These are phyloP conservation scores for Takifugu ocellatus DNA, from an alignment of 2,797 vertebrate genomes.

Conservation along the genomic window DNA sequence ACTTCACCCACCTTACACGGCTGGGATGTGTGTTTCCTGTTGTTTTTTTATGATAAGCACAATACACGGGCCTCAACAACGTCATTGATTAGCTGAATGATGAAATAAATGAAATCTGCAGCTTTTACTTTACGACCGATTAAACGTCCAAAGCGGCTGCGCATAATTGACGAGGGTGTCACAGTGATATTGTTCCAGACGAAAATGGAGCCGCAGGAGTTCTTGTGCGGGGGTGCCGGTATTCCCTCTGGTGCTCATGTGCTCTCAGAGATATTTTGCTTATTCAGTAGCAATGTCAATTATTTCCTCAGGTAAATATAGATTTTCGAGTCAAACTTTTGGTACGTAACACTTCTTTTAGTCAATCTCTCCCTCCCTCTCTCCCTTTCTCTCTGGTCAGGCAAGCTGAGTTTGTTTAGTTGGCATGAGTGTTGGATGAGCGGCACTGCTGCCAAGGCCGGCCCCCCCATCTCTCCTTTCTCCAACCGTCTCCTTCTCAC, in stretches of 20 bases:
- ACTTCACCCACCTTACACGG: too few relatives aligned
- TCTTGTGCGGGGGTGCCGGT: not conserved
- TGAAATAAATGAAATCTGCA: too few relatives aligned
- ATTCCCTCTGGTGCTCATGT: conserved; percentile 11
- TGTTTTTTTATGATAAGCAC: too few relatives aligned
- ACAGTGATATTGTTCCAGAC: too few relatives aligned
- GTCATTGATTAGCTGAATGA: too few relatives aligned
- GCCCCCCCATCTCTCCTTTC: conserved; percentile 40
- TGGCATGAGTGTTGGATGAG: conserved; percentile 61
- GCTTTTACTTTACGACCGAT: too few relatives aligned
- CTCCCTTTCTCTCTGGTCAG: conserved; percentile 10
- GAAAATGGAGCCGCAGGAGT: not conserved
- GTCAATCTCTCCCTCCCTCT: conserved; percentile 3
- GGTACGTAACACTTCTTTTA: not conserved
- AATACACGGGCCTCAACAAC: not conserved
- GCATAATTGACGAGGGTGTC: too few relatives aligned
- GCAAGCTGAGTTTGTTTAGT: conserved; percentile 51
- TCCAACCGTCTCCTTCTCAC: conserved; percentile 40
- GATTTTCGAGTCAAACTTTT: conserved; percentile 13
- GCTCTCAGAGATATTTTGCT: conserved; percentile 9
- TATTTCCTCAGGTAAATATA: conserved; percentile 12
- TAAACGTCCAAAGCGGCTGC: too few relatives aligned
- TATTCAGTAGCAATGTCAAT: conserved; percentile 5
- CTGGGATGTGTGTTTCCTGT: too few relatives aligned
- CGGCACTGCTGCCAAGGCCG: conserved; percentile 51